Percentiles rank a stretch among this genome's conserved stretches.
These are phyloP conservation scores for Enteromius radiatus DNA, from an alignment of 2,797 vertebrate genomes.

Conservation along the genomic window DNA sequence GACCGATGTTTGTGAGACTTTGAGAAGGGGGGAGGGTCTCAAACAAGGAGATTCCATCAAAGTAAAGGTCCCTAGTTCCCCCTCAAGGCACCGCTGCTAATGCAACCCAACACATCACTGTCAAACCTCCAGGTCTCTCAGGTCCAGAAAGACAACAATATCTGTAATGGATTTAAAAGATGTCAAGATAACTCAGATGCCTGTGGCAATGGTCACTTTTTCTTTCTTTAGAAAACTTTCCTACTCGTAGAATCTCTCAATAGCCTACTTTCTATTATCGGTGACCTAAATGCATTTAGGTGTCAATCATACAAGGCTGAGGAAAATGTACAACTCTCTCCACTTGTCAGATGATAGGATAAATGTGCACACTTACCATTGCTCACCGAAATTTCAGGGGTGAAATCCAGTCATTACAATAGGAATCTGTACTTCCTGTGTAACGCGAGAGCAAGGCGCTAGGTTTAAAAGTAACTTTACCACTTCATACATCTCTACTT, in stretches of 20 bases:
- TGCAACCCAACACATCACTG: slow-evolving; percentile 66
- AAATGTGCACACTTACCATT: background rate
- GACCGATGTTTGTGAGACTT: slow-evolving; percentile 64
- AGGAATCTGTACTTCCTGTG: background rate
- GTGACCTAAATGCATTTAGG: background rate
- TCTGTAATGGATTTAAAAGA: slow-evolving; percentile 68
- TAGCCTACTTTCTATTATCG: background rate
- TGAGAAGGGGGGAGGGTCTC: slow-evolving; percentile 51
- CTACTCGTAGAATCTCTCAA: background rate
- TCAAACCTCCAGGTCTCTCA: slow-evolving; percentile 49
- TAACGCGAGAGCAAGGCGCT: background rate
- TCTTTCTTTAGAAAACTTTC: slow-evolving; percentile 7
- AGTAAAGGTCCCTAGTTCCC: slow-evolving; percentile 60
- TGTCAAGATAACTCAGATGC: slow-evolving; percentile 54
- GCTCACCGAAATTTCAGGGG: background rate
- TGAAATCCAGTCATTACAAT: background rate
- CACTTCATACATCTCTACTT: background rate
- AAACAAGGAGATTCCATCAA: slow-evolving; percentile 63
- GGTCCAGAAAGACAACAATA: slow-evolving; percentile 68
- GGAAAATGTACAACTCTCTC: background rate
- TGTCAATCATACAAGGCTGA: background rate
- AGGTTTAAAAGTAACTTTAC: background rate
- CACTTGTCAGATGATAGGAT: background rate
- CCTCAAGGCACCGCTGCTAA: slow-evolving; percentile 60
- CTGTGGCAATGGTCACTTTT: slow-evolving; percentile 27